Base-by-base conservation (phyloP, 2,797 vertebrate species). In the Peromyscus eremicus region DNA sequence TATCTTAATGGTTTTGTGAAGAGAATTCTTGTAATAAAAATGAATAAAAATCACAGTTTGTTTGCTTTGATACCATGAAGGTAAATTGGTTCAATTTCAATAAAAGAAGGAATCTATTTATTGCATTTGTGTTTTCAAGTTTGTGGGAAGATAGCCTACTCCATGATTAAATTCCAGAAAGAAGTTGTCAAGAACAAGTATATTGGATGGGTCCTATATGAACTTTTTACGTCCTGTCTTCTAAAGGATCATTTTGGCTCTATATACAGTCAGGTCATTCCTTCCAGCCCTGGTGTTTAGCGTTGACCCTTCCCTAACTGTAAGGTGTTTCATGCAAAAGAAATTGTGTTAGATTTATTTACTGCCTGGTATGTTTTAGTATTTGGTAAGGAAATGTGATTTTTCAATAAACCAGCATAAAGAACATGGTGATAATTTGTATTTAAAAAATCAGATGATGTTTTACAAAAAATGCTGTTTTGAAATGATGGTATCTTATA, bases 11-110 rank as follows among this genome's bases (percentile, higher is more conserved):
- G 25, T 75, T 94, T 89, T 90, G 21, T 97, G 66, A 94, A 94
- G 60, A 94, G 11, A 70, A 90, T 92, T 94, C 29, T 91, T 94
- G 40, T 89, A 89, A 81, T 73, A 93, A 70, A 92, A 96, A 88
- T 94, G 17, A 83, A 27, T 49, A 68, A 85, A 29, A 85, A 25
- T 46, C 23, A 89, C 23, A 70, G 19, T 89, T 97, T 94, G n/a
- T 94, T 83, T 97, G 80, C n/a, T 96, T 96, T 93, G 81, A 92
- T 93, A 89, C 21, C 46, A 27, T 92, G 70, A 94, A 96, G 82
- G 23, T 94, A 96, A 92, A 92, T 17, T 57, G 76, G 49, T 81
- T 86, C 60, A 83, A n/a, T 62, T 90, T 85, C 77, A 96, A 91
- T 97, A 75, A 94, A 90, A 55, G 6, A 84, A 57, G 5, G 1